Conservation (phyloP, 2,113 vertebrate species). For the Marmota monax region DNA sequence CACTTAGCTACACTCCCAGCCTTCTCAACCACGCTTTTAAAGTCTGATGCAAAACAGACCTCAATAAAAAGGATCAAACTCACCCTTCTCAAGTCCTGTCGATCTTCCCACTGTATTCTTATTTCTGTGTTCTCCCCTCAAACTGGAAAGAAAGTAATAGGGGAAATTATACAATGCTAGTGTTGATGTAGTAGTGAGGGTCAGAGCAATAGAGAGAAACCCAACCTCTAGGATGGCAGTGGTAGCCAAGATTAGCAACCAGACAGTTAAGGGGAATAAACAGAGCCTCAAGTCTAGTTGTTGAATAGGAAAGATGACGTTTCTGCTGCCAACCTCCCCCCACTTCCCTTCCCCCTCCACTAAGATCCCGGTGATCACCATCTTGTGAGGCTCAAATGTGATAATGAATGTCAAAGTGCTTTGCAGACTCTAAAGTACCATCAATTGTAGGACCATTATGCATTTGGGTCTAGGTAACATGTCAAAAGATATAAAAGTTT, state of each 20-base stretch:
- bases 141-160: constrained; percentile 4
- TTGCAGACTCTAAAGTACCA: constrained; percentile 17
- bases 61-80: not conserved
- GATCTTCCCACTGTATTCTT: not conserved
- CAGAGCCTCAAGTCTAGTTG: not conserved
- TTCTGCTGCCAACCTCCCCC: not conserved
- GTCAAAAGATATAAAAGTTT: constrained; percentile 40
- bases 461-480: not conserved
- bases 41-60: not conserved
- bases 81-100: not conserved
- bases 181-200: not conserved
- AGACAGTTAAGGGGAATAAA: not conserved
- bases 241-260: not conserved
- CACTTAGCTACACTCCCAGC: too few relatives aligned
- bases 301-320: not conserved
- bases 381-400: not conserved
- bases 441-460: not conserved
- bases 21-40: not conserved
- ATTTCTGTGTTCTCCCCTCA: not conserved
- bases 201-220: not conserved
- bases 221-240: not conserved
- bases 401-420: not conserved
- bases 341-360: not conserved
- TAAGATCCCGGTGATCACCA: not conserved
- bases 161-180: not conserved